Conservation (phyloP, 2,797 vertebrate species). For the Denticeps clupeoides region DNA sequence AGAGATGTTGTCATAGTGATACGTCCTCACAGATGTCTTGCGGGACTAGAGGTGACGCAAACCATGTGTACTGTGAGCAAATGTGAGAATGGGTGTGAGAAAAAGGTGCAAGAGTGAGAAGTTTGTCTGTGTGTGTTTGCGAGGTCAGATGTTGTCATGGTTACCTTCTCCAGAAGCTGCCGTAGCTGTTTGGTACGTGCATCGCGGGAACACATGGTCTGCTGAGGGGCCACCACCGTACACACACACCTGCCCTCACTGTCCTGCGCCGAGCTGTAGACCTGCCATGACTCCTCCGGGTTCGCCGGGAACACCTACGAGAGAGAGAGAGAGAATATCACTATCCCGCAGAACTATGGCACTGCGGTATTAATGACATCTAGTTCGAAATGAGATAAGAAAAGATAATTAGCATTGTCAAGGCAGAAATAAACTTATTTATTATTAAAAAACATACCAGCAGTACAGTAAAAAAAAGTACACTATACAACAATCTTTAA, state of each 20-base stretch:
- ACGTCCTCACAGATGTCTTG: no score
- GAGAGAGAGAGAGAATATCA: background rate
- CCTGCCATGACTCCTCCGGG: constrained; percentile 97
- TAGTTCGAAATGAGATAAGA: background rate
- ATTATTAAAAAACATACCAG: no score
- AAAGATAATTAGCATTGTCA: no score
- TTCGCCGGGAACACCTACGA: constrained; percentile 86
- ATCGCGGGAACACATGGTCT: constrained; percentile 94
- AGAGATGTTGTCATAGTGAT: no score
- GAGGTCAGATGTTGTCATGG: background rate
- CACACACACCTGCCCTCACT: constrained; percentile 97
- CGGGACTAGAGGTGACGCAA: no score
- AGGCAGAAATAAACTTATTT: no score
- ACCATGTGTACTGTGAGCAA: no score
- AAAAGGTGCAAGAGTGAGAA: background rate
- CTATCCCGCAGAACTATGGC: no score
- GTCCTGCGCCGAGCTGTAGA: constrained; percentile 98
- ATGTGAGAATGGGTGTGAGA: background rate
- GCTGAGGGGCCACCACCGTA: constrained; percentile 97
- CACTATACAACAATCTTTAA: no score
- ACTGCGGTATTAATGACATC: no score
- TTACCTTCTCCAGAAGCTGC: constrained; percentile 98
- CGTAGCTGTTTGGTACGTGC: constrained; percentile 95
- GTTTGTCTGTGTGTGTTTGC: no score
- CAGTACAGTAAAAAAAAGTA: no score